These are phyloP conservation scores for Bacillus rossius DNA, from an alignment of 1,140 invertebrate species.

Conservation along the genomic window DNA sequence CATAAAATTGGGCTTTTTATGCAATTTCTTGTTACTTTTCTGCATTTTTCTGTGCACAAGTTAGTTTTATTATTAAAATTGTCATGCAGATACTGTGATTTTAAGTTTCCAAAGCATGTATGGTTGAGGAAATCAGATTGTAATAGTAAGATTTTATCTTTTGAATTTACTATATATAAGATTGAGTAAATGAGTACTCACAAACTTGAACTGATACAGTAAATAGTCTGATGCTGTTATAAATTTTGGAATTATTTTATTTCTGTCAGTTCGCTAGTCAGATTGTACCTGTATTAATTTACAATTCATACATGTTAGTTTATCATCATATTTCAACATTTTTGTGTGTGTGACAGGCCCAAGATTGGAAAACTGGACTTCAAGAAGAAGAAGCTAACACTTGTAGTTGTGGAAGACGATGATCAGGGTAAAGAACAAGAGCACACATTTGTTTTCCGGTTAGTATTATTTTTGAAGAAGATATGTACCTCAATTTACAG, in stretches of 20 bases:
- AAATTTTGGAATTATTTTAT: too few species aligned
- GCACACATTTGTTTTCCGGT: constrained; percentile 86
- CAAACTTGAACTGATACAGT: too few species aligned
- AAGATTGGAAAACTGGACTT: constrained; percentile 92
- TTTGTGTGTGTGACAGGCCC: constrained; percentile 44
- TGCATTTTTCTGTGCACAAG: too few species aligned
- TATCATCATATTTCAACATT: neutral
- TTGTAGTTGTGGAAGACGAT: constrained; percentile 95
- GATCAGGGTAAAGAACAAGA: constrained; percentile 90
- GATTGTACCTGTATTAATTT: neutral
- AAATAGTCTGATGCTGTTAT: too few species aligned
- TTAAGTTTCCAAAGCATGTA: too few species aligned
- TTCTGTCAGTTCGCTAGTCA: too few species aligned
- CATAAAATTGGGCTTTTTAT: too few species aligned
- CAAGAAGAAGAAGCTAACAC: constrained; percentile 92
- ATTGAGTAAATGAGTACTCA: neutral
- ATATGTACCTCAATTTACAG: too few species aligned
- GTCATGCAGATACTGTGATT: too few species aligned
- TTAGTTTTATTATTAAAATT: too few species aligned
- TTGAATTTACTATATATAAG: neutral
- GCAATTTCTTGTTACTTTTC: too few species aligned
- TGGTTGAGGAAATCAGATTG: neutral
- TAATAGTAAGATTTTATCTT: neutral
- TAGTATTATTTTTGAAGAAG: constrained; percentile 11
- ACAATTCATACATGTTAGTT: neutral